Evolutionary conservation across 2,113 vertebrate species (phyloP).

Genomic region (Ciconia stormi): DNA sequence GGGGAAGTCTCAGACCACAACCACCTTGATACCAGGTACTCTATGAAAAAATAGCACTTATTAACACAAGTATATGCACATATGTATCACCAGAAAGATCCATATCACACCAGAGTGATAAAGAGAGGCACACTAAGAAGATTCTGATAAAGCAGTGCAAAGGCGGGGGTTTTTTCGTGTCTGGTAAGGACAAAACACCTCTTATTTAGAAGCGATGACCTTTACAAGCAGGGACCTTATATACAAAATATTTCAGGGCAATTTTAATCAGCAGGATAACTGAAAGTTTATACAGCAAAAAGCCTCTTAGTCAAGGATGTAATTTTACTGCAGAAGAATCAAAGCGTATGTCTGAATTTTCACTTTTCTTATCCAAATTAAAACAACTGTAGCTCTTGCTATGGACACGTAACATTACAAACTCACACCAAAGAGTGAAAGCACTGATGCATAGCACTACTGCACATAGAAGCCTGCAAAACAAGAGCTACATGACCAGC

Average conservation of each 20-base stretch:
- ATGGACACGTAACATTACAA: not conserved
- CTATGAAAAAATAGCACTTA: not conserved
- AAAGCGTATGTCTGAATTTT: not conserved
- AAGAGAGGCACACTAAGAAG: not conserved
- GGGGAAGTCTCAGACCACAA: not conserved
- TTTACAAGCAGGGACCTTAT: not conserved
- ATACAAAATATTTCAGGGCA: not conserved
- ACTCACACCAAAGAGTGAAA: not conserved
- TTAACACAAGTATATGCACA: not conserved
- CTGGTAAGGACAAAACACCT: not conserved
- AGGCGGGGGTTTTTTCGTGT: accelerated
- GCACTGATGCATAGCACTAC: not conserved
- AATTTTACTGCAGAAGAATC: not conserved
- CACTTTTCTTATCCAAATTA: not conserved
- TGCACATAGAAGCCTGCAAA: not conserved
- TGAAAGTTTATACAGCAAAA: not conserved
- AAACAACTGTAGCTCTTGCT: not conserved
- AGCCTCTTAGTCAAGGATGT: not conserved
- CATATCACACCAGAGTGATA: not conserved
- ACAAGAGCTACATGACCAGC: not conserved
- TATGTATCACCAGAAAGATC: not conserved
- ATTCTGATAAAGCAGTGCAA: not conserved
- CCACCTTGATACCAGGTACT: not conserved
- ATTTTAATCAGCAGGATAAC: not conserved
- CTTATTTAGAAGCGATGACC: not conserved